Base-by-base conservation (phyloP, 30 jellyfish, hydroid and myxozoan genomes). In the Chrysaora quinquecirrha region DNA sequence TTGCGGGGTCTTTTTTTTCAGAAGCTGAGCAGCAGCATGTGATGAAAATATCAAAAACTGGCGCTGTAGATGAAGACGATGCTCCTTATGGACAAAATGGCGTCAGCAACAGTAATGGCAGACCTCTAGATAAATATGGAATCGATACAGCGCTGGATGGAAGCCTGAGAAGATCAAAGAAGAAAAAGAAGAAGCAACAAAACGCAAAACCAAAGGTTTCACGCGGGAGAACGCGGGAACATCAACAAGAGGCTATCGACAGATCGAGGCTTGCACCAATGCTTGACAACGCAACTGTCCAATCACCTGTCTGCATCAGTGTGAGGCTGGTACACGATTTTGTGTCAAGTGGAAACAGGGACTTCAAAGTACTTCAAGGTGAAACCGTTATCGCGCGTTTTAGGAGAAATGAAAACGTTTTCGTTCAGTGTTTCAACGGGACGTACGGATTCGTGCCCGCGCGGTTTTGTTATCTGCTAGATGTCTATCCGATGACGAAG, bases 391-490 rank as follows among this genome's bases (percentile, higher is more conserved):
- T 80, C 0, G 90, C 90, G 0, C 90, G 46, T 2, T 80, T 28
- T 28, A 48, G 90, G 32, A 29, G 49, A 49, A 80, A 72, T 16
- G 90, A 69, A 27, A 35, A 64, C 47, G 73, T 80, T 11, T 46
- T 64, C 34, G 71, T 80, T 18, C 63, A 33, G 50, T 80, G 90
- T 58, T 49, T 49, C 24, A 72, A 65, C 49, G 90, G 90, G 0
- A 58, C 27, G 27, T 50, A 80, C 0, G 90, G 90, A 24, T 69
- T 80, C 31, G 90, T 80, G 3, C 90, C 90, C 1, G 84, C 72
- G 49, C 58, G 35, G 27, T 25, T 80, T 11, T 80, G 90, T 32
- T 80, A 64, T 54, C 65, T 80, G 27, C 70, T 80, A 24, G 79
- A 58, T 16, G 71, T 34, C 50, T 16, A 35, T 6, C 43, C 31